phyloP scores from a whole-genome alignment of 2,797 vertebrate species.

The Tenualosa ilisha region DNA sequence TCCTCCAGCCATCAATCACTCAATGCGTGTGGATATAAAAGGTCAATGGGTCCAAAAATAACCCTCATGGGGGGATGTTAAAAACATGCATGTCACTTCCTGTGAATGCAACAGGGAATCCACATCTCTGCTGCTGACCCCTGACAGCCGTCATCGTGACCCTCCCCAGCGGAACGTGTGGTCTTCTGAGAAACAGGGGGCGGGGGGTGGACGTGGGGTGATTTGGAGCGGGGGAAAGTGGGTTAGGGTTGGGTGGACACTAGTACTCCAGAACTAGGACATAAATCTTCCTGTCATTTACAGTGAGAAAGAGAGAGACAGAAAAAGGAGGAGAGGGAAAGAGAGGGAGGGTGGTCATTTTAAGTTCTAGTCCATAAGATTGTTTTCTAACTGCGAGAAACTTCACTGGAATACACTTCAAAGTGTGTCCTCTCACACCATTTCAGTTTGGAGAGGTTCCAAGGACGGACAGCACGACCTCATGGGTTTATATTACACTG shows the following conservation, averaged over 20 bases:
- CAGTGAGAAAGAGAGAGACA: background rate
- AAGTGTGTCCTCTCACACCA: background rate
- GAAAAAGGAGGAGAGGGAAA: background rate
- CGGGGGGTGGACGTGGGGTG: background rate
- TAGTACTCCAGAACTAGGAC: background rate
- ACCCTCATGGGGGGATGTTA: slow-evolving; percentile 36
- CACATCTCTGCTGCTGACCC: slow-evolving; percentile 55
- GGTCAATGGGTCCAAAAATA: slow-evolving; percentile 66
- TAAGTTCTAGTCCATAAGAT: background rate
- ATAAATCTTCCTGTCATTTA: slow-evolving; percentile 20
- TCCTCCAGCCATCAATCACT: slow-evolving; percentile 47
- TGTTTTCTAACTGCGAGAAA: background rate
- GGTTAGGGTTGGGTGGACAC: slow-evolving; percentile 8
- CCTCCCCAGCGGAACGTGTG: slow-evolving; percentile 32
- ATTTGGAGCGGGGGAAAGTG: background rate
- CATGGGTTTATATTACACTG: background rate
- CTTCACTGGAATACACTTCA: background rate
- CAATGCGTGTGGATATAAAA: slow-evolving; percentile 41
- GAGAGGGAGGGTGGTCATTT: background rate
- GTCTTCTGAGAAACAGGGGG: slow-evolving; percentile 10
- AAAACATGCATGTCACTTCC: slow-evolving; percentile 53
- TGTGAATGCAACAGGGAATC: slow-evolving; percentile 42
- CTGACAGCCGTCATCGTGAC: slow-evolving; percentile 41
- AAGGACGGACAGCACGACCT: background rate
- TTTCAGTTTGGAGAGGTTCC: background rate